These are phyloP conservation scores for Sinodicranocentrus sp. DNA, from an alignment of 2,888 invertebrate species.

Conservation along the genomic window DNA sequence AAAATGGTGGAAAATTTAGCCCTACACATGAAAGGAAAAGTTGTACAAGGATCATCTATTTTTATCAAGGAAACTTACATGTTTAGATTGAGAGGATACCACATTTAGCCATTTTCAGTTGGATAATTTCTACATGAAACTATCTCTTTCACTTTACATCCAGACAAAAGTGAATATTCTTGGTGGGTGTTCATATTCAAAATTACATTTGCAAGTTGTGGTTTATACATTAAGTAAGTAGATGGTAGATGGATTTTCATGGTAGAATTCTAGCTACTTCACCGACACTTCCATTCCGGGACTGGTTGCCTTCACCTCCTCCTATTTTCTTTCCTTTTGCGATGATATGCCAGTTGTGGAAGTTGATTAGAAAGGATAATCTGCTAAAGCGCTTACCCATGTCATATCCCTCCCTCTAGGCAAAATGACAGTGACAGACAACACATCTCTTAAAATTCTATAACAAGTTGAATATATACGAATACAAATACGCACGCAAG, in stretches of 20 bases:
- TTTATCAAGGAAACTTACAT: conserved; percentile 12
- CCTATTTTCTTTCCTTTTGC: too few species aligned
- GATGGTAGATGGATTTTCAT: background rate
- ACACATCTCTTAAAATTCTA: conserved; percentile 32
- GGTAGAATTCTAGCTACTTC: background rate
- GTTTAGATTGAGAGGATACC: background rate
- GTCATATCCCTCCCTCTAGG: conserved; percentile 25
- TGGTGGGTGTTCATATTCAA: too few species aligned
- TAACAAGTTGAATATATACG: too few species aligned
- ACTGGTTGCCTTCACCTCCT: background rate
- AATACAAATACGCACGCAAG: background rate
- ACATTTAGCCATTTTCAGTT: conserved; percentile 4
- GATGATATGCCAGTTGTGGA: conserved; percentile 23
- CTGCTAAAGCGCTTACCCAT: conserved; percentile 58
- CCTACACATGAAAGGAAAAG: background rate
- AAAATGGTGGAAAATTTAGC: background rate
- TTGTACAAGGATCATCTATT: background rate
- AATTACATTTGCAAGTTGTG: conserved; percentile 16
- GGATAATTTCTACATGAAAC: conserved; percentile 1
- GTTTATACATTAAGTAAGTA: conserved; percentile 15
- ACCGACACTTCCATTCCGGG: background rate
- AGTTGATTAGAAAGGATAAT: conserved; percentile 53
- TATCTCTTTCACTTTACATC: conserved; percentile 10
- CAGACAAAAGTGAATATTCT: too few species aligned
- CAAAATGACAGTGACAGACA: conserved; percentile 50